phyloP scores from a whole-genome alignment of 2,888 invertebrate species.

The Cheilosia variabilis region DNA sequence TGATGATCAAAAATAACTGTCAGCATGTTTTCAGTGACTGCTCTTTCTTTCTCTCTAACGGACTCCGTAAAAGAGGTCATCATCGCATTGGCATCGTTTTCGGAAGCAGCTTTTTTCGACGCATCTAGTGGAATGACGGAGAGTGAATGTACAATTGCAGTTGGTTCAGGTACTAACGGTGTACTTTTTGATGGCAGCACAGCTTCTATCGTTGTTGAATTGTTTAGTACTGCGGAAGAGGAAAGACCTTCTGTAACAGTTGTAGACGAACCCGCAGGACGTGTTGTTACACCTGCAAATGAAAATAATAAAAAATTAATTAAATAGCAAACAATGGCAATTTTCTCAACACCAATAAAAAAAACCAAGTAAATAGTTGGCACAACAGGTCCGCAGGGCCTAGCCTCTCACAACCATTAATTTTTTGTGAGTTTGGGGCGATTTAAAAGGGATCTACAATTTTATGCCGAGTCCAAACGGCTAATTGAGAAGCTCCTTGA shows the following conservation, averaged over 20 bases:
- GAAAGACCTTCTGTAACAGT: conserved; percentile 14
- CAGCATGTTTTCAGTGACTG: neutral
- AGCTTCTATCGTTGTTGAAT: neutral
- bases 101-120: neutral
- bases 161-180: neutral
- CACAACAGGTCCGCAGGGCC: no score
- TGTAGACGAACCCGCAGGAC: neutral
- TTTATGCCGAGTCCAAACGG: no score
- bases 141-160: neutral
- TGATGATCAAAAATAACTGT: conserved; percentile 37
- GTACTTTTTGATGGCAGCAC: neutral
- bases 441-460: no score
- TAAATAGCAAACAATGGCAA: no score
- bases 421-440: no score
- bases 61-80: conserved; percentile 6
- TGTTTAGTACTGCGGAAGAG: neutral
- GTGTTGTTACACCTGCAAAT: conserved; percentile 12
- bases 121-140: conserved; percentile 32
- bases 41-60: neutral
- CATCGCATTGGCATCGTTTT: conserved; percentile 17
- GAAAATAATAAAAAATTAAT: neutral
- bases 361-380: no score
- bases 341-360: no score
- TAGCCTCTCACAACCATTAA: no score
- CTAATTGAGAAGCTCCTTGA: no score